These are phyloP conservation scores for Silvanus unidentatus DNA, from an alignment of 2,888 invertebrate genomes.

Conservation along the genomic window DNA sequence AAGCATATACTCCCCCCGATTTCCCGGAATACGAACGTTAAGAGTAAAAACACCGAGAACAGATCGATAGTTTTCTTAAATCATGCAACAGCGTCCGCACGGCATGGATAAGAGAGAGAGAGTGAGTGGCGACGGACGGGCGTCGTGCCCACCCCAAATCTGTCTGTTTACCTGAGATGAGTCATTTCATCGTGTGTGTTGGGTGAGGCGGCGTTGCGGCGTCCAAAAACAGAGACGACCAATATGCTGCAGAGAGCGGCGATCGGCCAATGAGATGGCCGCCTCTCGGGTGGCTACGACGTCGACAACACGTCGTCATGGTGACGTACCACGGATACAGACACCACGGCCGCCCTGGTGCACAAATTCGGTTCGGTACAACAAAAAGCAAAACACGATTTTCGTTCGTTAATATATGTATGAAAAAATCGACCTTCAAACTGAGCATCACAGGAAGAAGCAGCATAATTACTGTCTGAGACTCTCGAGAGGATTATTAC, in stretches of 20 bases:
- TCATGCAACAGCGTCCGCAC: conserved; percentile 45
- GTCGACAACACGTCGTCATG: conserved; percentile 27
- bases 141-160: conserved; percentile 3
- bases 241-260: conserved; percentile 30
- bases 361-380: too few relatives aligned
- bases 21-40: conserved; percentile 26
- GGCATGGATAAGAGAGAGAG: conserved; percentile 5
- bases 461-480: too few relatives aligned
- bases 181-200: too few relatives aligned
- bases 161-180: conserved; percentile 48
- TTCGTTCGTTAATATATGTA: too few relatives aligned
- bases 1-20: conserved; percentile 17
- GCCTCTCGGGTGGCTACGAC: conserved; percentile 19
- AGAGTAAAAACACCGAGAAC: conserved; percentile 26
- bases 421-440: too few relatives aligned
- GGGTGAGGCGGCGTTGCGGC: conserved; percentile 44
- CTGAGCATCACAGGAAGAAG: neutral
- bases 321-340: conserved; percentile 33
- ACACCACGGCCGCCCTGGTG: conserved; percentile 29
- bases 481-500: too few relatives aligned
- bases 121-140: conserved; percentile 4
- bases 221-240: conserved; percentile 30
- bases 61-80: conserved; percentile 40
- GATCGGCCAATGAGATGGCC: conserved; percentile 38
- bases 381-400: too few relatives aligned